A percentile compares a stretch with the other conserved stretches of the same genome.
phyloP scores from a whole-genome alignment of 2,797 vertebrate species.

The Clangula hyemalis region DNA sequence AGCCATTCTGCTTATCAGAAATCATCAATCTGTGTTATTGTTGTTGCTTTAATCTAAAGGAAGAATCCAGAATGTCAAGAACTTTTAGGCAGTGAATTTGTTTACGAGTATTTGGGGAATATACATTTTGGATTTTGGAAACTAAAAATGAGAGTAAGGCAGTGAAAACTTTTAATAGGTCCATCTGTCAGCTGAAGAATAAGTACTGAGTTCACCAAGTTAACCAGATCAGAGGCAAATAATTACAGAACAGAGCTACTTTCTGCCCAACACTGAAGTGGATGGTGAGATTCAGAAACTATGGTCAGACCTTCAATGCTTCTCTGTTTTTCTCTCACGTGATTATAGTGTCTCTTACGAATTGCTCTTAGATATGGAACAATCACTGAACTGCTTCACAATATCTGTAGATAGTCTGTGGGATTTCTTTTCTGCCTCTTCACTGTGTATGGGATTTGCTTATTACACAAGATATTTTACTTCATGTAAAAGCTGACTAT shows the following conservation, averaged over 20 bases:
- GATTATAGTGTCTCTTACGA: neutral
- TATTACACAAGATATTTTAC: neutral
- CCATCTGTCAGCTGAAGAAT: neutral
- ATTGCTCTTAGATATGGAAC: neutral
- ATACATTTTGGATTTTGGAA: neutral
- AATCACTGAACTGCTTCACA: neutral
- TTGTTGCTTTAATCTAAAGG: neutral
- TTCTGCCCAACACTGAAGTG: neutral
- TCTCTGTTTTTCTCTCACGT: neutral
- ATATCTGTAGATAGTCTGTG: neutral
- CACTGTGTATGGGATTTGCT: neutral
- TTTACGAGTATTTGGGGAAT: neutral
- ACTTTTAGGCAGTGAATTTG: neutral
- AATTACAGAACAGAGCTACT: neutral
- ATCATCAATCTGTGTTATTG: neutral
- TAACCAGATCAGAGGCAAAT: neutral
- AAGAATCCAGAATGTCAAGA: neutral
- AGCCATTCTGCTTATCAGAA: no score
- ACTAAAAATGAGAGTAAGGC: neutral
- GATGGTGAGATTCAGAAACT: neutral
- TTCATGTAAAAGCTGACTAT: neutral
- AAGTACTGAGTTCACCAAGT: neutral
- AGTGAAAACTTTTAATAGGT: neutral
- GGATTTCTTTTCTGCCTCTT: neutral
- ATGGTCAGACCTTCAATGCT: neutral